Evolutionary conservation across 2,888 invertebrate genomes (phyloP).

Genomic region (Dorcus hopei): DNA sequence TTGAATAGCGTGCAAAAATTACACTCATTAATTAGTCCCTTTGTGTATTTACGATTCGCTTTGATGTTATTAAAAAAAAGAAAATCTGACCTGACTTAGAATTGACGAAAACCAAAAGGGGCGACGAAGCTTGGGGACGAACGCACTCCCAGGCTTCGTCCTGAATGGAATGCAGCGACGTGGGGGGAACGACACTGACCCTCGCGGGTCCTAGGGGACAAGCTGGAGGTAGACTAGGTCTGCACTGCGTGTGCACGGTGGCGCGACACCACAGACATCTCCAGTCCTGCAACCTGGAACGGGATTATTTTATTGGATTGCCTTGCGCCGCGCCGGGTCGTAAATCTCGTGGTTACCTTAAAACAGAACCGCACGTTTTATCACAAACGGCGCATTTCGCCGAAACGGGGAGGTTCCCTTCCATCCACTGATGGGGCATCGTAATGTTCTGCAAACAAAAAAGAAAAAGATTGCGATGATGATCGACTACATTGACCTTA

Average conservation of each 20-base stretch:
- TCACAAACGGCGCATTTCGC: constrained; percentile 92
- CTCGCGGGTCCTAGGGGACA: constrained; percentile 88
- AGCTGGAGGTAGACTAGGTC: constrained; percentile 70
- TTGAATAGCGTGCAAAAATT: too few species aligned
- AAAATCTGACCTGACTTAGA: constrained; percentile 73
- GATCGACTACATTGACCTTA: neutral
- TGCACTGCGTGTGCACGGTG: constrained; percentile 88
- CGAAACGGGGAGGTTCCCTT: constrained; percentile 93
- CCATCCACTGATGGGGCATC: constrained; percentile 99
- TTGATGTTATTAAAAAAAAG: too few species aligned
- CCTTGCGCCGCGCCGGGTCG: neutral
- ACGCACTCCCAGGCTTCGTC: constrained; percentile 92
- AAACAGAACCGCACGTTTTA: constrained; percentile 93
- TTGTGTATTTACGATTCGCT: too few species aligned
- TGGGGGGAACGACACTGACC: constrained; percentile 92
- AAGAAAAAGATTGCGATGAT: neutral
- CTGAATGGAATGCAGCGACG: constrained; percentile 85
- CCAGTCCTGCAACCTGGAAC: constrained; percentile 84
- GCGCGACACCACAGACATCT: constrained; percentile 94
- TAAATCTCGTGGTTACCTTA: constrained; percentile 58
- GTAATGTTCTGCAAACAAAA: constrained; percentile 67
- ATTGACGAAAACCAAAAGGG: constrained; percentile 95
- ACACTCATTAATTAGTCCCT: too few species aligned
- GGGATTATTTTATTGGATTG: neutral
- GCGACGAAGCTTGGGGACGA: constrained; percentile 61